Evolutionary conservation across 37 sponge, comb jelly and placozoan genomes (phyloP), one percentile per base, ranked within the genome.

Genomic region (Diacarnus erythraeanus): DNA sequence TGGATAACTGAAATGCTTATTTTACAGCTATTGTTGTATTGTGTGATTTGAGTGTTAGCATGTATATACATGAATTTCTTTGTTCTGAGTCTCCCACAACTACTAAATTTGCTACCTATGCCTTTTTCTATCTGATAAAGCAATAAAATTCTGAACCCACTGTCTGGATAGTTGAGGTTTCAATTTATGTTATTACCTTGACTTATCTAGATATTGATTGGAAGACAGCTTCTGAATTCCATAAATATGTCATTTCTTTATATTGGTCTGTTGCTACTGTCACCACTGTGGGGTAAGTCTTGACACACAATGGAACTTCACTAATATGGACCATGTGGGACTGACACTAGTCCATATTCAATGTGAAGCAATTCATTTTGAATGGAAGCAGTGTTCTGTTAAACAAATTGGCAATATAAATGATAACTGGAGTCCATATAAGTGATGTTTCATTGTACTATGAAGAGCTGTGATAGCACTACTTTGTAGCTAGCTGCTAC

Each of bases 241-340:
- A 83, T 38, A 83, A 57, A 38, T 91, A 91, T 39, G 47, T 86
- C 0, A 57, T 83, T 2, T 34, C 92, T 21, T 64, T 87, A 20
- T 91, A 91, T 43, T 91, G 92, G 92, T 56, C 84, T 36, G 70
- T 87, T 27, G 78, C 88, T 64, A 91, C 92, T 2, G 61, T 66
- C 34, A 87, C 88, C 23, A 72, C 74, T 29, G 82, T 82, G 12
- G 92, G 92, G 92, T 91, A 33, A 72, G 90, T 71, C 25, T 4
- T 18, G 25, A 36, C 20, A 27, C 20, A 18, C n/a, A n/a, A n/a
- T n/a, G n/a, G n/a, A n/a, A n/a, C n/a, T n/a, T n/a, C n/a, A n/a
- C n/a, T n/a, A n/a, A n/a, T n/a, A n/a, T n/a, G n/a, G n/a, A n/a
- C n/a, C n/a, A n/a, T n/a, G n/a, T n/a, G n/a, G n/a, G n/a, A n/a